Conservation (phyloP, 1,140 invertebrate species). For the Caenorhabditis tropicalis region DNA sequence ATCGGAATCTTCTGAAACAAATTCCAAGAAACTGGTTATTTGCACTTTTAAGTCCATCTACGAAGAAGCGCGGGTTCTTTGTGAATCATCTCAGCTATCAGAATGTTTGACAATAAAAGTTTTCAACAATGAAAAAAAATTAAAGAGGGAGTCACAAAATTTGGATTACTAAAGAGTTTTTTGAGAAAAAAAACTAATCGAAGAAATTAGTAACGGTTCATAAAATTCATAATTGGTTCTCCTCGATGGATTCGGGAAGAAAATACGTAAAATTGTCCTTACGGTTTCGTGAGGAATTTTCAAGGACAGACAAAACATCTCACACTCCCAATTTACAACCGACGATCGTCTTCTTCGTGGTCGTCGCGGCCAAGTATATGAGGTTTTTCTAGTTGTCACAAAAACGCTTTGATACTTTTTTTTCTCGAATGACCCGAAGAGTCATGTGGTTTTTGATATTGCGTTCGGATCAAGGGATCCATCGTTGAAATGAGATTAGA, state of each 20-base stretch:
- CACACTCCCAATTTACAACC: slow-evolving; percentile 27
- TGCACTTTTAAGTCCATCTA: neutral
- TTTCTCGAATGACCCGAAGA: neutral
- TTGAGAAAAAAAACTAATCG: too few relatives aligned
- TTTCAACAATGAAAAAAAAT: too few relatives aligned
- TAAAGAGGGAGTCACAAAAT: too few relatives aligned
- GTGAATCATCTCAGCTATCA: neutral
- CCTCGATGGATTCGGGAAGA: neutral
- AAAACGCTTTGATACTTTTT: slow-evolving; percentile 30
- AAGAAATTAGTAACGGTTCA: neutral
- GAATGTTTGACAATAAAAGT: neutral
- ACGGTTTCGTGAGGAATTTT: slow-evolving; percentile 7
- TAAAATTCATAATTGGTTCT: neutral
- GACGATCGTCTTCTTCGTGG: neutral
- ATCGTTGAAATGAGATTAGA: neutral
- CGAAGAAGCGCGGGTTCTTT: neutral
- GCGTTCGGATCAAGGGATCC: too few relatives aligned
- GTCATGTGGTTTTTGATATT: neutral
- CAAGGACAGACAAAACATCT: neutral
- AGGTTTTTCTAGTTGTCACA: slow-evolving; percentile 40
- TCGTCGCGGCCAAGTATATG: slow-evolving; percentile 15
- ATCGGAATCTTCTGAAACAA: neutral
- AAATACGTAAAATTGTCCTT: slow-evolving; percentile 26
- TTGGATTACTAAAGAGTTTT: too few relatives aligned
- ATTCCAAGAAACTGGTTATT: neutral